phyloP scores from a whole-genome alignment of 23 tunicate genomes.

The Halocynthia aurantium region DNA sequence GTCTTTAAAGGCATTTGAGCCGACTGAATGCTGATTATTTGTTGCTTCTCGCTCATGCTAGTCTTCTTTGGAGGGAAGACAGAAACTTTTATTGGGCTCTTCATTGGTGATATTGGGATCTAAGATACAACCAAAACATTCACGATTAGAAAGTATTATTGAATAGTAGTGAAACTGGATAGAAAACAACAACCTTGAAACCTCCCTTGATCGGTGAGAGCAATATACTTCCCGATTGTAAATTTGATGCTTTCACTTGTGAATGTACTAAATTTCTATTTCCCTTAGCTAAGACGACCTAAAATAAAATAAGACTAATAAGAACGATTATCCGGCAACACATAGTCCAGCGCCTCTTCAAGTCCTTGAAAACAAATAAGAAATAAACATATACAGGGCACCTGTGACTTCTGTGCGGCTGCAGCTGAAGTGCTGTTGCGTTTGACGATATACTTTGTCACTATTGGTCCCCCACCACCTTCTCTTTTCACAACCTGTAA shows the following conservation, averaged over 20 bases:
- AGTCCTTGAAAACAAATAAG: neutral
- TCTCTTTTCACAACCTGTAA: constrained; percentile 21
- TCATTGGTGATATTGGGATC: constrained; percentile 82
- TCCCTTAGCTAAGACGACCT: constrained; percentile 21
- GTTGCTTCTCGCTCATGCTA: too few species aligned
- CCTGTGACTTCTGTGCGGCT: constrained; percentile 17
- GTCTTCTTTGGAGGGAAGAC: constrained; percentile 26
- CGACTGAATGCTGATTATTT: too few species aligned
- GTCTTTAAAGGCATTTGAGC: too few species aligned
- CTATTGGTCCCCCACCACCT: constrained; percentile 20
- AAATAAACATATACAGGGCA: neutral
- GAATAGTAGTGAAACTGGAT: neutral
- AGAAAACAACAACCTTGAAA: constrained; percentile 3
- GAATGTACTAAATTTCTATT: neutral
- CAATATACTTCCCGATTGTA: constrained; percentile 25
- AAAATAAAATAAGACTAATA: neutral
- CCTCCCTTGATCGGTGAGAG: constrained; percentile 27
- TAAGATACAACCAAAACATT: constrained; percentile 13
- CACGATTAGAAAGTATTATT: neutral
- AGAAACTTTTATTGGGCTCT: constrained; percentile 62
- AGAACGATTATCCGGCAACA: neutral
- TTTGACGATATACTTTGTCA: constrained; percentile 24
- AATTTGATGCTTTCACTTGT: constrained; percentile 5
- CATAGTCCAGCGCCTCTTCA: neutral
- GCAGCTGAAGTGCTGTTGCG: constrained; percentile 12